Evolutionary conservation across 1,140 invertebrate genomes (phyloP).

Genomic region (Radopholus similis): DNA sequence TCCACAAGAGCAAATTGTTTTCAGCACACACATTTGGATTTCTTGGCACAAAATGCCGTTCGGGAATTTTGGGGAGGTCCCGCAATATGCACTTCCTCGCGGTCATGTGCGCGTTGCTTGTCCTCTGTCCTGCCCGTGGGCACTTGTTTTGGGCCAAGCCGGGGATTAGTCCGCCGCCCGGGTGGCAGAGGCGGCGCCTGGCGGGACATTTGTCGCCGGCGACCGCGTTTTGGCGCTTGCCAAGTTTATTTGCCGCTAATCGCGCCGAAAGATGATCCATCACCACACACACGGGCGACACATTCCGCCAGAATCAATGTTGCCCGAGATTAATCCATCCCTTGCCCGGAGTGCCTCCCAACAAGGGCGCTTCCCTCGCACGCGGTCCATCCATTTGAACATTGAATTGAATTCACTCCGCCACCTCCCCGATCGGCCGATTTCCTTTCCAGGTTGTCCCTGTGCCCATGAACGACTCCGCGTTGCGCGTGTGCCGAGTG

Average conservation of each 20-base stretch:
- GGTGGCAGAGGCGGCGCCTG: too few species aligned
- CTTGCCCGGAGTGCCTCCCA: background rate
- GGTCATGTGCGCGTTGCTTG: too few species aligned
- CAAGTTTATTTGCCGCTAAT: too few species aligned
- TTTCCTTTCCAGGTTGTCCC: background rate
- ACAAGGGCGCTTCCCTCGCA: background rate
- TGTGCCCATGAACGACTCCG: slow-evolving; percentile 4
- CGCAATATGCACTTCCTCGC: too few species aligned
- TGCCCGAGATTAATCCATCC: background rate
- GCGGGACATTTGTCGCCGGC: too few species aligned
- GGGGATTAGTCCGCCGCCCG: too few species aligned
- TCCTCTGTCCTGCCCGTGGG: too few species aligned
- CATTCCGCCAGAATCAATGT: background rate
- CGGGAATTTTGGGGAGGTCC: background rate
- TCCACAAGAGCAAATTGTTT: background rate
- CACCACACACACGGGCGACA: too few species aligned
- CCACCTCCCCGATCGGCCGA: background rate
- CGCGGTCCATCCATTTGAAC: background rate
- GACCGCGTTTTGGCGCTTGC: too few species aligned
- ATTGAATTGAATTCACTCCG: background rate
- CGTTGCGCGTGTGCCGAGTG: slow-evolving; percentile 1
- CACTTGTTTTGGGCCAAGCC: too few species aligned
- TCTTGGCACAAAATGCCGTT: background rate
- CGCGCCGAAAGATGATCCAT: too few species aligned
- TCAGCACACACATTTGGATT: background rate